Evolutionary conservation across 2,888 invertebrate species (phyloP), one percentile per base, ranked within the genome.

Genomic region (Epistrophella euchroma): DNA sequence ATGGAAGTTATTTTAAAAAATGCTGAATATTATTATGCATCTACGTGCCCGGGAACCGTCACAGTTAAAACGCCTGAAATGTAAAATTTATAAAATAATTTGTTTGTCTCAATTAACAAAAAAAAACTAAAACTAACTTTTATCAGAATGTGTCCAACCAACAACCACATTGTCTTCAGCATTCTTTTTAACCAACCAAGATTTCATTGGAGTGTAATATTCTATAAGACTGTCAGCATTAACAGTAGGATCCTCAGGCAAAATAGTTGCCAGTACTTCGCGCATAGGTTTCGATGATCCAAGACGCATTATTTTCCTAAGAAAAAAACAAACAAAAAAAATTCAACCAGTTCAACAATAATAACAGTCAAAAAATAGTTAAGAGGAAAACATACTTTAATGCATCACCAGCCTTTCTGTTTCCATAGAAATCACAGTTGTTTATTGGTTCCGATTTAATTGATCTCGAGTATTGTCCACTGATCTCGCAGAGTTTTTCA

Each of bases 391-490:
- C n/a, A 40, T 70, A 91, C 91, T 94, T 93, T 2, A 96, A 90
- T 15, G 94, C 93, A 88, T 95, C 95, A 76, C 98, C 98, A 58
- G 97, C 97, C 45, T 94, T 94, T 4, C 94, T 94, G 88, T 95
- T 97, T 89, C 95, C 94, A 91, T 96, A 97, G 89, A 98, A 97
- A 90, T 98, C 97, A 90, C 98, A 98, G 89, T 96, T 94, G 10
- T 64, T 19, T 1, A 64, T 43, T 0, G 62, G 62, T 13, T 28
- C 28, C 6, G 43, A 45, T 28, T 13, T 1, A 10, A 1, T 6
- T 19, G 11, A 11, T 35, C 13, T 35, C 1, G 62, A 43, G 0
- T 95, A 95, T 91, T 97, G 94, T 0, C 95, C 95, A 4, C 97
- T 96, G 88, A 95, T 94, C 88, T 94, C 94, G 90, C 96, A 96